phyloP scores from a whole-genome alignment of 2,888 invertebrate species.

The Deroplatys truncata region DNA sequence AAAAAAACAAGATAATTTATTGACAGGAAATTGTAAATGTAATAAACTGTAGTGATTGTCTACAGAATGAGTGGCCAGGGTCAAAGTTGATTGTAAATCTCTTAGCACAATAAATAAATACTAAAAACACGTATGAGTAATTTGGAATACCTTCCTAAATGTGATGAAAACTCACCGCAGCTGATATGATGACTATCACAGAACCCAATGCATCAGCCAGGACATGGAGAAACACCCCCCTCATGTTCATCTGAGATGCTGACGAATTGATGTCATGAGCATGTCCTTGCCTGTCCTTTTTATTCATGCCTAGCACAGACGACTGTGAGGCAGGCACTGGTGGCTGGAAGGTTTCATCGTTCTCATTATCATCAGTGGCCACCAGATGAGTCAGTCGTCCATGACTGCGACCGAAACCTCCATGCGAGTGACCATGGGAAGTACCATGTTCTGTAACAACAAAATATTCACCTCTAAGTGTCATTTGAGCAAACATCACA shows the following conservation, averaged over 20 bases:
- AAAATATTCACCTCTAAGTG: not conserved
- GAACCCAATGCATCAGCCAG: constrained; percentile 96
- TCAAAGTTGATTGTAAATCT: no score
- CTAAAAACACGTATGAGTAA: no score
- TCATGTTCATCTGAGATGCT: constrained; percentile 93
- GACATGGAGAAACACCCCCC: constrained; percentile 98
- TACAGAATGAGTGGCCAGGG: no score
- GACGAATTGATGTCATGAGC: constrained; percentile 40
- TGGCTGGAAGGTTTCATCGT: constrained; percentile 58
- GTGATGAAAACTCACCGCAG: constrained; percentile 57
- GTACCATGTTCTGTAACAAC: constrained; percentile 62
- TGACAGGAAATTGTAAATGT: no score
- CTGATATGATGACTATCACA: constrained; percentile 84
- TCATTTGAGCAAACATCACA: no score
- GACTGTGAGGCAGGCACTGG: constrained; percentile 40
- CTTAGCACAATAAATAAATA: no score
- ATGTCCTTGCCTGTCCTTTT: constrained; percentile 49
- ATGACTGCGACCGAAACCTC: constrained; percentile 54
- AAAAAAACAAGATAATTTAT: no score
- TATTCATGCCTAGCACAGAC: constrained; percentile 34
- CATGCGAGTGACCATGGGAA: constrained; percentile 60
- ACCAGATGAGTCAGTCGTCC: constrained; percentile 58
- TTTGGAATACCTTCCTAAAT: no score
- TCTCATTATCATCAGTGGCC: constrained; percentile 68
- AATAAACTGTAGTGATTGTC: no score